Evolutionary conservation across 2,113 vertebrate species (phyloP).

Genomic region (Pteropus alecto): DNA sequence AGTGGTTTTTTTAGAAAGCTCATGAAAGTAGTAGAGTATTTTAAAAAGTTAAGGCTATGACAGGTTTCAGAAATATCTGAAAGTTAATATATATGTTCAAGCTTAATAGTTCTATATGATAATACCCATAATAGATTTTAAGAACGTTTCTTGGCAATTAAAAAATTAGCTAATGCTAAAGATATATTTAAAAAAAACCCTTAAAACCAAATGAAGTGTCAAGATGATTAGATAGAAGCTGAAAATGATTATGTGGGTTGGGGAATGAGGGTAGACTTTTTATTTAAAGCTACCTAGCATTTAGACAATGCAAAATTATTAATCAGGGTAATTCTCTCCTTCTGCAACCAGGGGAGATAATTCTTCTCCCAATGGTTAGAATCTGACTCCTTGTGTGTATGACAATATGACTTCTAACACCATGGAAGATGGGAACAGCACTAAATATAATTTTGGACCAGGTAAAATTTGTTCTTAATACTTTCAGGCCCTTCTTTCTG

Average conservation of each 20-base stretch:
- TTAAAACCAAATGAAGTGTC: slow-evolving; percentile 61
- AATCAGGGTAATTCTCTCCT: background rate
- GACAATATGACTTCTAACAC: slow-evolving; percentile 22
- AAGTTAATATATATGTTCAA: slow-evolving; percentile 58
- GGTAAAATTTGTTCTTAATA: background rate
- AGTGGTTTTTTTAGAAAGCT: slow-evolving; percentile 68
- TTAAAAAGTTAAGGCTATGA: slow-evolving; percentile 71
- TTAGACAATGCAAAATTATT: slow-evolving; percentile 51
- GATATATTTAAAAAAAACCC: slow-evolving; percentile 10
- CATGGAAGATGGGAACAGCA: background rate
- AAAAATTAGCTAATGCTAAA: slow-evolving; percentile 69
- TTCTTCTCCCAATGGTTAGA: background rate
- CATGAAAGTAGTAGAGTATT: slow-evolving; percentile 66
- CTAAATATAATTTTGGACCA: background rate
- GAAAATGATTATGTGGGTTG: slow-evolving; percentile 68
- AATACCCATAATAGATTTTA: slow-evolving; percentile 63
- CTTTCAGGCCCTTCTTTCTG: background rate
- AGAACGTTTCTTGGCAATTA: slow-evolving; percentile 66
- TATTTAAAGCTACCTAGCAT: slow-evolving; percentile 61
- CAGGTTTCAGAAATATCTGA: slow-evolving; percentile 70
- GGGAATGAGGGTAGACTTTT: slow-evolving; percentile 58
- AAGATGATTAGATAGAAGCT: slow-evolving; percentile 66
- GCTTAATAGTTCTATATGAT: slow-evolving; percentile 60
- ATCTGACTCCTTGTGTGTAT: background rate
- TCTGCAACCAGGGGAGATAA: background rate